Evolutionary conservation across 2,888 invertebrate genomes (phyloP).

Genomic region (Trichacis sp.): DNA sequence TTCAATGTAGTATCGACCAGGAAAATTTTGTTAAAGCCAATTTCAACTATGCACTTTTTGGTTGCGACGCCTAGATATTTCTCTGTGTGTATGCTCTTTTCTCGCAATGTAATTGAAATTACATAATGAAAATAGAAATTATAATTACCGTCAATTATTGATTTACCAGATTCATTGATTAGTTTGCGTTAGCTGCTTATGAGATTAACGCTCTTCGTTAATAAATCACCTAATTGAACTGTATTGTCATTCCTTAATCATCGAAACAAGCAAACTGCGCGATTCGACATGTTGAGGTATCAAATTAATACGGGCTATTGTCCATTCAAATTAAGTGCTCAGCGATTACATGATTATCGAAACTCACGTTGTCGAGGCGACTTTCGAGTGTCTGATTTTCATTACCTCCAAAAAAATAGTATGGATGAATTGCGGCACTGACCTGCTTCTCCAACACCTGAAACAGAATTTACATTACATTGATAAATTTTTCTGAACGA

Average conservation of each 20-base stretch:
- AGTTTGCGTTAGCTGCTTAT: too few species aligned
- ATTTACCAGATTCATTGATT: too few species aligned
- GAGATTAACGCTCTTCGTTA: not conserved
- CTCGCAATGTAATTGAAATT: too few species aligned
- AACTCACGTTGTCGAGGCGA: slow-evolving; percentile 39
- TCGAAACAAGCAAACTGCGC: not conserved
- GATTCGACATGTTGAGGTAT: slow-evolving; percentile 38
- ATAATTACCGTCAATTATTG: too few species aligned
- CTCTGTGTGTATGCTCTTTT: too few species aligned
- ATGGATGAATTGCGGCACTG: slow-evolving; percentile 4
- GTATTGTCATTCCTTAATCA: not conserved
- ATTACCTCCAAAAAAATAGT: not conserved
- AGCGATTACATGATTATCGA: slow-evolving; percentile 56
- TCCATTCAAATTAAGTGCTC: slow-evolving; percentile 46
- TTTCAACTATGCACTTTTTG: too few species aligned
- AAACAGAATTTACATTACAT: not conserved
- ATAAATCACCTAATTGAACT: not conserved
- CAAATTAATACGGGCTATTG: slow-evolving; percentile 56
- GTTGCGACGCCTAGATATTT: too few species aligned
- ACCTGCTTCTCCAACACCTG: slow-evolving; percentile 1
- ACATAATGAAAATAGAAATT: too few species aligned
- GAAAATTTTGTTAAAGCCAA: too few species aligned
- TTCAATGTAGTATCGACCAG: too few species aligned
- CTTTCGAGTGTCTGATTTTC: slow-evolving; percentile 1
- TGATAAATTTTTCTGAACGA: not conserved